Evolutionary conservation across 2,888 invertebrate genomes (phyloP), one percentile per base, ranked within the genome.

Genomic region (Carpatolechia fugitivella): DNA sequence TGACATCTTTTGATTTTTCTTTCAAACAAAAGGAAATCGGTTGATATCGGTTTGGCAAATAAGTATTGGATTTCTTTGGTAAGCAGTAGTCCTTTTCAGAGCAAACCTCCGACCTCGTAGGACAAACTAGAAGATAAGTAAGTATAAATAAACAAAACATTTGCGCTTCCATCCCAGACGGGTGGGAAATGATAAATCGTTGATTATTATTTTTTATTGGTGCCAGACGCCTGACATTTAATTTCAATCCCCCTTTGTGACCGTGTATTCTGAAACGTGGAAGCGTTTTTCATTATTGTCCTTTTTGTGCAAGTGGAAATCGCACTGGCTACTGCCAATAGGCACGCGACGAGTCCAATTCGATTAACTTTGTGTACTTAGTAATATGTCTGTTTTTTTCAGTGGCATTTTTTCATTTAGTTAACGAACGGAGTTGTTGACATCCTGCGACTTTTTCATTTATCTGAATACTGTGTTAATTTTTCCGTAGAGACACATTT

Each of bases 241-340:
- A 82, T 81, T 82, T 79, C 68, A 72, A 74, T 75, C 74, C 67
- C 70, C 66, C 76, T 79, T 78, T 81, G 75, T 71, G 60, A 63
- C 61, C 63, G 59, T 64, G 59, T 66, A 57, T 72, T 72, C 67
- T 66, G 64, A 71, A 64, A 64, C 63, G 62, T 60, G 59, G 60
- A 62, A 61, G 60, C 65, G 59, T 67, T 73, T 72, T 73, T 68
- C 63, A 67, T 73, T 71, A 68, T 68, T 60, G 61, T 62, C 57
- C 62, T 65, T 69, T 75, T 66, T 68, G 62, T 62, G 58, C 62
- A 63, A 62, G 61, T 68, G 63, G 67, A 67, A 72, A 71, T 68
- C 68, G 73, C 68, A 69, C 60, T 35, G 55, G 65, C 64, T 59
- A 59, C 63, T 63, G 60, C 59, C 69, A 67, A 68, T 70, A 65